A percentile compares a stretch with the other conserved stretches of the same genome.
Evolutionary conservation across 2,888 invertebrate species (phyloP).

Genomic region (Dastarcus helophoroides): DNA sequence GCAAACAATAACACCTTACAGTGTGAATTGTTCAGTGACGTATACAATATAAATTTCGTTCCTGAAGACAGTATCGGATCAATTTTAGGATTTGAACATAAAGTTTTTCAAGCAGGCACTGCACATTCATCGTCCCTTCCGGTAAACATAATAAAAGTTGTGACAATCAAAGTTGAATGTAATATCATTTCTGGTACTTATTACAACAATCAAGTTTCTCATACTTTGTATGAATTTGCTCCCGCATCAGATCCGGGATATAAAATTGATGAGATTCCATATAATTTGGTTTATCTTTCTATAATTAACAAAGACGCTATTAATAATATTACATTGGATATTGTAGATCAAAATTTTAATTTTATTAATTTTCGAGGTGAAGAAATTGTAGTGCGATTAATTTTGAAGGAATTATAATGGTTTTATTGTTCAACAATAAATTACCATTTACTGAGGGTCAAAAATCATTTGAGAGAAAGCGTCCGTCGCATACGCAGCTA

Average conservation of each 20-base stretch:
- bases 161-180: slow-evolving; percentile 19
- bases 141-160: slow-evolving; percentile 22
- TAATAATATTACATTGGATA: too few relatives aligned
- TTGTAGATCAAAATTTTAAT: too few relatives aligned
- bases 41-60: background rate
- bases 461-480: too few relatives aligned
- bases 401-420: too few relatives aligned
- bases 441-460: too few relatives aligned
- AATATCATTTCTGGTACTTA: slow-evolving; percentile 20
- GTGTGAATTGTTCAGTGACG: background rate
- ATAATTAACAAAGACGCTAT: slow-evolving; percentile 17
- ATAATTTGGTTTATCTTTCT: slow-evolving; percentile 26
- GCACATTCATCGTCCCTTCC: slow-evolving; percentile 20
- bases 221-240: slow-evolving; percentile 28
- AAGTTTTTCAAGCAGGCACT: slow-evolving; percentile 8
- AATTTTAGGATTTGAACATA: slow-evolving; percentile 16
- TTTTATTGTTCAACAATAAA: too few relatives aligned
- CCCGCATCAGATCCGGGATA: slow-evolving; percentile 24
- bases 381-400: slow-evolving; percentile 14
- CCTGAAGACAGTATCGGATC: slow-evolving; percentile 12
- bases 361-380: too few relatives aligned
- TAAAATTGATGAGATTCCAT: slow-evolving; percentile 26
- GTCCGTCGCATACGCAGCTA: too few relatives aligned
- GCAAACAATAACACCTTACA: too few relatives aligned
- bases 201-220: slow-evolving; percentile 17